Conservation (phyloP, 2,888 invertebrate species). For the Trissolcus brochymenae region DNA sequence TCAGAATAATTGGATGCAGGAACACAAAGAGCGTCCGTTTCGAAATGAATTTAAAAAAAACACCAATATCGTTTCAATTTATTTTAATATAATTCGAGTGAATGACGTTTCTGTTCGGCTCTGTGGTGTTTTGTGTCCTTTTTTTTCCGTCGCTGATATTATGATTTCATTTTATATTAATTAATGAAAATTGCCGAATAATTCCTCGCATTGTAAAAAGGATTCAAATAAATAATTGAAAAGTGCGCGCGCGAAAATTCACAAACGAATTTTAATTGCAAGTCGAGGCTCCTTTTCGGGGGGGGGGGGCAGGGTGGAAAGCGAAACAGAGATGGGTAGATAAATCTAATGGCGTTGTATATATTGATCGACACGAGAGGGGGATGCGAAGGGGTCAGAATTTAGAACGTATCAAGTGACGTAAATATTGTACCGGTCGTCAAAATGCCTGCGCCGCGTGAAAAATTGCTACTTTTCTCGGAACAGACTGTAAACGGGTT, state of each 20-base stretch:
- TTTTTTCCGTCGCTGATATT: conserved; percentile 14
- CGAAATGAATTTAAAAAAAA: conserved; percentile 33
- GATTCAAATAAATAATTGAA: conserved; percentile 21
- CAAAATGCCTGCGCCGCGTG: conserved; percentile 24
- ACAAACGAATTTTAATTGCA: conserved; percentile 43
- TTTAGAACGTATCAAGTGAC: conserved; percentile 42
- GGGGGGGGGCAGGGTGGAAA: neutral
- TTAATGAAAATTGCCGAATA: conserved; percentile 46
- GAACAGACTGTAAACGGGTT: conserved; percentile 35
- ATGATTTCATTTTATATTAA: conserved; percentile 39
- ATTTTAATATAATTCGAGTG: conserved; percentile 48
- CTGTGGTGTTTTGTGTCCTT: conserved; percentile 14
- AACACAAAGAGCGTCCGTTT: conserved; percentile 45
- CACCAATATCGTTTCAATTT: conserved; percentile 52
- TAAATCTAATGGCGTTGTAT: conserved; percentile 38
- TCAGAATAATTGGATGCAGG: conserved; percentile 54
- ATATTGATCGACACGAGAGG: conserved; percentile 23
- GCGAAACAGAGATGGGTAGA: conserved; percentile 15
- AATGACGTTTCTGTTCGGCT: conserved; percentile 30
- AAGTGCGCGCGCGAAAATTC: conserved; percentile 21
- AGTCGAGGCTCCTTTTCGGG: conserved; percentile 16
- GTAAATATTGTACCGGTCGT: conserved; percentile 37
- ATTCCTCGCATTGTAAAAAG: conserved; percentile 8
- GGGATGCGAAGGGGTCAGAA: conserved; percentile 17
- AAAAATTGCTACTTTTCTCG: conserved; percentile 35